Percentiles rank a stretch among this genome's conserved stretches.
These are phyloP conservation scores for Struthidea cinerea DNA, from an alignment of 2,113 vertebrate genomes.

Conservation along the genomic window DNA sequence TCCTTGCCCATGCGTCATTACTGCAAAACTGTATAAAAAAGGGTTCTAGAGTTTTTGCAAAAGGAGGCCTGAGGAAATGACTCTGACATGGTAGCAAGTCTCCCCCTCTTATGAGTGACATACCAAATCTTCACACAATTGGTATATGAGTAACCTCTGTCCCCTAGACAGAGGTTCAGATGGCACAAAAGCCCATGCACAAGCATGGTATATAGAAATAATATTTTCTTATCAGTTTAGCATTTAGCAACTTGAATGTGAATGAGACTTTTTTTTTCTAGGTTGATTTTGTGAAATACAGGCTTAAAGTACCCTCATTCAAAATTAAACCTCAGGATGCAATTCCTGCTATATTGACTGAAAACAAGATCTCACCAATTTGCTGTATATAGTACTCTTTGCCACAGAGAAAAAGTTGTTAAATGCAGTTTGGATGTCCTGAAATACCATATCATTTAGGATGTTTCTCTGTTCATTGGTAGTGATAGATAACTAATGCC, in stretches of 20 bases:
- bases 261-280: neutral
- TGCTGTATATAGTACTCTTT: neutral
- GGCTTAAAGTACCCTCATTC: neutral
- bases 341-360: neutral
- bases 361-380: neutral
- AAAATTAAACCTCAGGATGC: neutral
- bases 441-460: neutral
- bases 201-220: neutral
- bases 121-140: neutral
- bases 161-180: neutral
- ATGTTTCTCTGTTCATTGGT: neutral
- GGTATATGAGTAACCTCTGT: neutral
- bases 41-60: neutral
- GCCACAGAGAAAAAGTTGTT: neutral
- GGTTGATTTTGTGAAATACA: neutral
- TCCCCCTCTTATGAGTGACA: neutral
- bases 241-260: neutral
- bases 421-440: neutral
- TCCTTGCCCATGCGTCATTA: no score
- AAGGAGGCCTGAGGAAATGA: neutral
- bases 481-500: neutral
- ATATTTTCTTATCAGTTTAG: neutral
- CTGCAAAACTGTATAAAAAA: no score
- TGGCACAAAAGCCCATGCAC: neutral
- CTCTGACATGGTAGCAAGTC: fast-evolving